Base-by-base conservation (phyloP, 35 echinoderm and acorn worm species). In the Apostichopus japonicus region DNA sequence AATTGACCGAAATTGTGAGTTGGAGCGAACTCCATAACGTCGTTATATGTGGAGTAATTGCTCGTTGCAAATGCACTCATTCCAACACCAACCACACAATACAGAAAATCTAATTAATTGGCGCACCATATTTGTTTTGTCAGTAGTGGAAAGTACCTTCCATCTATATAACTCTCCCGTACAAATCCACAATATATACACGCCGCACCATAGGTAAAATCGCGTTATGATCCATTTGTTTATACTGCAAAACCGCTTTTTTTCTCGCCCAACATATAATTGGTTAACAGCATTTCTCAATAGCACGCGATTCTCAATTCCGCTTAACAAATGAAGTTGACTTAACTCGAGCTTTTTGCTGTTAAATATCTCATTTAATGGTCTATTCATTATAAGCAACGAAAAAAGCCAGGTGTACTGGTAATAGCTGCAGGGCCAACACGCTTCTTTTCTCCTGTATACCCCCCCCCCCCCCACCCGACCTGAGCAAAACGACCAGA, bases 291-390 rank as follows among this genome's bases (percentile, higher is more conserved):
- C 63, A 14, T n/a, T 24, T 23, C n/a, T 73, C 1, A 73, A 73
- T 6, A 19, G 16, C 71, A 73, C 21, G 71, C 71, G 71, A n/a
- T 73, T 73, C 16, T 1, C 16, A 73, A 23, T n/a, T 73, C 71
- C n/a, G 71, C 16, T 73, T 73, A 19, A 73, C 14, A 73, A 73
- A 73, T 73, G 71, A 59, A 73, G 71, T 73, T 73, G 15, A 73
- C 71, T 73, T 73, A 73, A 73, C 14, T 73, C 14, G 71, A 73
- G n/a, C 16, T 59, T 59, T 9, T 23, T 24, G 17, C 71, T 23
- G 71, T 73, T 73, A 73, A 73, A 73, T 73, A 73, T 73, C 6
- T 73, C 71, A 24, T 73, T 23, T n/a, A 73, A 73, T 73, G 17
- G 16, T 73, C 15, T 73, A n/a, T 73, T 73, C 71, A 73, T 73